These are phyloP conservation scores for Macrochelys suwanniensis DNA, from an alignment of 2,797 vertebrate genomes.

Conservation along the genomic window DNA sequence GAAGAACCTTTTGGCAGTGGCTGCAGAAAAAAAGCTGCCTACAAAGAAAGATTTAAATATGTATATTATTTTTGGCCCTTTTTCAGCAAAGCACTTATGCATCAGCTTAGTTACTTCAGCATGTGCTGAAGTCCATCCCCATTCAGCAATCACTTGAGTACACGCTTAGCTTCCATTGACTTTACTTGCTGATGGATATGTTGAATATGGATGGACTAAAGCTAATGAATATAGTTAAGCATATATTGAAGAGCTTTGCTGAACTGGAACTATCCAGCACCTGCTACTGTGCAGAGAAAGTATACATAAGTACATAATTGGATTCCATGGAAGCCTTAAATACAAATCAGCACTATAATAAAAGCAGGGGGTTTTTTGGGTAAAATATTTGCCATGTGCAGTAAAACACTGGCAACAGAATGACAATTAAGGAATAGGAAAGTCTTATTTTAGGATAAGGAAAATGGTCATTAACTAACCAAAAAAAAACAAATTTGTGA, in stretches of 20 bases:
- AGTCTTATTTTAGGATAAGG: neutral
- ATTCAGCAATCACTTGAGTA: neutral
- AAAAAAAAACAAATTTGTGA: neutral
- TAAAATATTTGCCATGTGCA: neutral
- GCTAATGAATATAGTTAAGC: neutral
- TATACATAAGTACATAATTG: neutral
- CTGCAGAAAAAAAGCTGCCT: neutral
- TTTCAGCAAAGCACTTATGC: neutral
- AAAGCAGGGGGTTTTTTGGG: neutral
- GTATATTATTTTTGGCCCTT: neutral
- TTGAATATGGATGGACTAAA: conserved; percentile 4
- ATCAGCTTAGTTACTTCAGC: neutral
- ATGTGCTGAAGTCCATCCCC: neutral
- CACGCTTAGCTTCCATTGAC: neutral
- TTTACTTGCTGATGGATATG: neutral
- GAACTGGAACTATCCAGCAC: neutral
- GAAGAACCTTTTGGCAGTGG: neutral
- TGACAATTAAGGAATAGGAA: neutral
- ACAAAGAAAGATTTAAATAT: neutral
- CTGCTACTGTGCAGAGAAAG: neutral
- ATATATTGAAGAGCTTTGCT: neutral
- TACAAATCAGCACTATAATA: conserved; percentile 7
- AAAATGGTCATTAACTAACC: neutral
- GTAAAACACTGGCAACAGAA: neutral
- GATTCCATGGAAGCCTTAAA: neutral